These are phyloP conservation scores for Toxotes jaculatrix DNA, from an alignment of 2,113 vertebrate genomes.

Conservation along the genomic window DNA sequence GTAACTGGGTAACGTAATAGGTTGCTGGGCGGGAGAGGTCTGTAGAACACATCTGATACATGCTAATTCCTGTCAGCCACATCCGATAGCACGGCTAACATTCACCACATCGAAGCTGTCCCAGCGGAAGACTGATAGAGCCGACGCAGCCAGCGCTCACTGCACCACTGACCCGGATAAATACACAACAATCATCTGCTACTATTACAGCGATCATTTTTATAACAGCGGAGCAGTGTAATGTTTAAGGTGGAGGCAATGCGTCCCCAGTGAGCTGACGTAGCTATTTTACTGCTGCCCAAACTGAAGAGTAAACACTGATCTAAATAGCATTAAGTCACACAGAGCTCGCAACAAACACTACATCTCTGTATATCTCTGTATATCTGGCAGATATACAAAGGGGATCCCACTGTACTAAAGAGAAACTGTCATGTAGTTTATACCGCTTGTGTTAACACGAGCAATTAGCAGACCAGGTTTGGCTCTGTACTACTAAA, in stretches of 20 bases:
- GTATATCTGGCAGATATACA: background rate
- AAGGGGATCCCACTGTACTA: background rate
- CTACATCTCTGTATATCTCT: background rate
- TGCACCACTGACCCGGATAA: conserved; percentile 18
- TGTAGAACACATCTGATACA: conserved; percentile 85
- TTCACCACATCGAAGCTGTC: conserved; percentile 52
- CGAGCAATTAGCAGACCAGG: background rate
- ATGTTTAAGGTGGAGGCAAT: background rate
- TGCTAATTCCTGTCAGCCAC: conserved; percentile 81
- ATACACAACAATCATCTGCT: background rate
- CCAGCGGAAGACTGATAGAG: conserved; percentile 39
- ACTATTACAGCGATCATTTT: background rate
- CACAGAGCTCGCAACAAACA: background rate
- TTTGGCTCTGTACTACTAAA: too few relatives aligned
- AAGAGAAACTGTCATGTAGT: background rate
- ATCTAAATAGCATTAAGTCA: background rate
- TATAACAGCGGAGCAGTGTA: background rate
- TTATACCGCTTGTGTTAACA: background rate
- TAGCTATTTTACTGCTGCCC: background rate
- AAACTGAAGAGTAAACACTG: background rate
- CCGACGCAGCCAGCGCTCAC: conserved; percentile 28
- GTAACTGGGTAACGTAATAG: conserved; percentile 83
- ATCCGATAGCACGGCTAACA: conserved; percentile 76
- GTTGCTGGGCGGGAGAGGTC: conserved; percentile 71
- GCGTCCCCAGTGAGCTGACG: background rate